Evolutionary conservation across 2,113 vertebrate genomes (phyloP), one percentile per base, ranked within the genome.

Genomic region (Zosterops borbonicus): DNA sequence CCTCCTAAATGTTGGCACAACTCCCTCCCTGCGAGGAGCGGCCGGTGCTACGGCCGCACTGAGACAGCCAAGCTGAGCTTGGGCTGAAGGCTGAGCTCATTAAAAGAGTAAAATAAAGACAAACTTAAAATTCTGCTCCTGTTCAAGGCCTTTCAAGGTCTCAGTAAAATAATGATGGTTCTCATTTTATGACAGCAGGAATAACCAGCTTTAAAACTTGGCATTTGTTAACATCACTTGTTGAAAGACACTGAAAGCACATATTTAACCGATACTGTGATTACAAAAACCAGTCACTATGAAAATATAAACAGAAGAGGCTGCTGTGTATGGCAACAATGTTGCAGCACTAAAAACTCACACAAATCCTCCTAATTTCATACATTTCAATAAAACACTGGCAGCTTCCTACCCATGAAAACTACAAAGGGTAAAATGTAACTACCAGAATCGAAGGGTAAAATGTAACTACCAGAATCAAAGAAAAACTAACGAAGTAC

Each of bases 251-350:
- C 55, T 50, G 79, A 88, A 85, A 80, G 33, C 19, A 46, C n/a
- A 8, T 29, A 37, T 80, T 81, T 81, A 89, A 78, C 42, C 55
- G 52, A 76, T 12, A 39, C 5, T 6, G 31, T 37, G 76, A 75
- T 18, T 71, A 88, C 59, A 69, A 73, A 83, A 83, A 69, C 46
- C 20, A 87, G 46, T 33, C 67, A 22, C 71, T 59, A 27, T 4
- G 42, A 89, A 91, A 96, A 96, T 6, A 83, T 4, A 78, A 96
- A 83, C 78, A 83, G 39, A 63, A 93, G 31, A 44, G 78, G 78
- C 37, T 13, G 74, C 67, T 53, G 68, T 28, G 50, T 42, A 35
- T 20, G 52, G 63, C 87, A 90, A 77, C 73, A 77, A 22, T 20
- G 3, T 6, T 33, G 53, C 53, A 59, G 25, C 47, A 67, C 35